Evolutionary conservation across 2,113 vertebrate genomes (phyloP).

Genomic region (Colossoma macropomum): DNA sequence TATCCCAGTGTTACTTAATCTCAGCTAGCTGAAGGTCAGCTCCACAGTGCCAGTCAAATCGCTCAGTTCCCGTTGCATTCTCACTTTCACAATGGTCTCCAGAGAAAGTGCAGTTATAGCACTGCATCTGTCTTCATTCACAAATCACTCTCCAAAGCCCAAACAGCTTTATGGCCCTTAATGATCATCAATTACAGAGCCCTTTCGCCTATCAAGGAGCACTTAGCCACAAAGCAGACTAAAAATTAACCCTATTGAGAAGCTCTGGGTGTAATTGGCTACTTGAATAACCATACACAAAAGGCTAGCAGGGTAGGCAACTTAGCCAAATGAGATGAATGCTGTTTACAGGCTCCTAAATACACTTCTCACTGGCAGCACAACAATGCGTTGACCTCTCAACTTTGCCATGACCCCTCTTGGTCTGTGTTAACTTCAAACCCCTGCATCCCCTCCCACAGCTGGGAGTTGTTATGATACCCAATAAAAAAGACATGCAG

Average conservation of each 20-base stretch:
- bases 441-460: conserved; percentile 81
- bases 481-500: conserved; percentile 71
- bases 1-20: conserved; percentile 44
- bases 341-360: conserved; percentile 80
- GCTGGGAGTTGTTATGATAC: conserved; percentile 81
- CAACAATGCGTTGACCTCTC: conserved; percentile 84
- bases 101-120: conserved; percentile 51
- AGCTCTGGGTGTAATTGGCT: conserved; percentile 79
- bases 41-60: conserved; percentile 44
- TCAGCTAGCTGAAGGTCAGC: conserved; percentile 47
- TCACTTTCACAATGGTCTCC: conserved; percentile 53
- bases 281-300: conserved; percentile 79
- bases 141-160: conserved; percentile 77
- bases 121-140: conserved; percentile 83
- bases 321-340: conserved; percentile 79
- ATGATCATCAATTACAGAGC: conserved; percentile 85
- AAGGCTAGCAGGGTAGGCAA: conserved; percentile 72
- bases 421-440: conserved; percentile 76
- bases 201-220: conserved; percentile 84
- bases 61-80: conserved; percentile 54
- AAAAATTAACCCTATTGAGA: conserved; percentile 84
- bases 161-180: conserved; percentile 88
- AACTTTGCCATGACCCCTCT: conserved; percentile 79
- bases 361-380: conserved; percentile 69
- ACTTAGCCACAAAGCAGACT: conserved; percentile 84